Percentiles rank a stretch among this genome's conserved stretches.
Evolutionary conservation across 37 sponge, comb jelly and placozoan genomes (phyloP).

Genomic region (Mnemiopsis leidyi): DNA sequence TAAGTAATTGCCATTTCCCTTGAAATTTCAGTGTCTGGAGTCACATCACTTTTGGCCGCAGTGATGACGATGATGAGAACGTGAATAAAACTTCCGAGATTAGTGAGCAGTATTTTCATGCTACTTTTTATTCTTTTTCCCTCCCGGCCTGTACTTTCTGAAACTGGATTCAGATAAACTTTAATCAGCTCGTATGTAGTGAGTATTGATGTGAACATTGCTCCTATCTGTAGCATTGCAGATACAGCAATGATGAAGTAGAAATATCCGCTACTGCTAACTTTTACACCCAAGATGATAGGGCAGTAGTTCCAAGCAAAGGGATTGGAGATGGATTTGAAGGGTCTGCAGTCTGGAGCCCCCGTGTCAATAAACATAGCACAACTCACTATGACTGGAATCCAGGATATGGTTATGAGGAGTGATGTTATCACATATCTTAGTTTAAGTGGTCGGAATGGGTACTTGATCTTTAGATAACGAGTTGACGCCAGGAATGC

Average conservation of each 20-base stretch:
- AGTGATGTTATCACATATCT: neutral
- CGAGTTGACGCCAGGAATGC: neutral
- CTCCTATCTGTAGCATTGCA: neutral
- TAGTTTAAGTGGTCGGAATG: neutral
- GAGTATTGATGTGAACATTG: neutral
- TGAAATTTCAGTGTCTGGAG: neutral
- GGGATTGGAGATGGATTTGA: neutral
- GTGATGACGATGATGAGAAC: neutral
- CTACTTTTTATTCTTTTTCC: neutral
- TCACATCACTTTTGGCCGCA: neutral
- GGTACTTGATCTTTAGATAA: neutral
- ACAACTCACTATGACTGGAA: neutral
- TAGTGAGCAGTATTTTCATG: neutral
- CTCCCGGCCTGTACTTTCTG: neutral
- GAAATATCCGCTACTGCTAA: neutral
- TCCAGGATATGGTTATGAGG: neutral
- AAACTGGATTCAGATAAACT: neutral
- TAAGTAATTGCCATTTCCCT: neutral
- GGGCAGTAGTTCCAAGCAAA: neutral
- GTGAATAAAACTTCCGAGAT: neutral
- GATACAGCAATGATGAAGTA: neutral
- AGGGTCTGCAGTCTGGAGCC: neutral
- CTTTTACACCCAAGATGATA: neutral
- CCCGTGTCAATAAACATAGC: neutral
- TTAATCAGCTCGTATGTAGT: neutral